Evolutionary conservation across 2,113 vertebrate genomes (phyloP), one percentile per base, ranked within the genome.

Genomic region (Corythoichthys haematopterus): DNA sequence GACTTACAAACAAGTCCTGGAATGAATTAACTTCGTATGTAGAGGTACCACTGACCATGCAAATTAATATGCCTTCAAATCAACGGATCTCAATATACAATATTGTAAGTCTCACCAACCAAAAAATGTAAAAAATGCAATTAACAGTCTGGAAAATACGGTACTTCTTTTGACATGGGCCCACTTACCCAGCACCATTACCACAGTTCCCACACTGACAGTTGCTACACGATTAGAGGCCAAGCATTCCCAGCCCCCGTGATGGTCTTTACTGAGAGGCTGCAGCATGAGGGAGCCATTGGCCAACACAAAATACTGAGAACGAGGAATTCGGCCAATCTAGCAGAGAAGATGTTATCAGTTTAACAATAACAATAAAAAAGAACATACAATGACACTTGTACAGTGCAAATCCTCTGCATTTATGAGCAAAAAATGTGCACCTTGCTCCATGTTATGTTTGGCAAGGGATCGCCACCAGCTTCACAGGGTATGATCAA

Each of bases 401-500:
- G n/a, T 43, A 45, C 3, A 46, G 33, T 48, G 38, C 6, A 50
- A 36, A 6, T 7, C 2, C 5, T 48, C 1, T 9, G 5, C 37
- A 20, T 45, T 10, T 37, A 13, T 1, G 40, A 46, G 43, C 38
- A 61, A 61, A 67, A 33, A 47, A 47, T 64, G 12, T 80, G 0
- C 76, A 97, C 96, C 93, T 98, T 98, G 77, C 83, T 80, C 97
- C 97, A 99, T 4, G 92, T 94, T 78, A 98, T 57, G 9, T 90
- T 78, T 5, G 96, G 94, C 2, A 80, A 16, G 4, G 97, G 96
- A 78, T 98, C 95, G 68, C 95, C 97, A 0, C 0, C 68, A 45
- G 93, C 94, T 0, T 77, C 43, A 1, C 97, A 99, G 9, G 94
- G 94, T 51, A 99, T 92, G 55, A 95, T 84, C 60, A 99, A 88